A percentile compares a stretch with the other conserved stretches of the same genome.
These are phyloP conservation scores for Nasonovia ribisnigri DNA, from an alignment of 2,888 invertebrate species.

Conservation along the genomic window DNA sequence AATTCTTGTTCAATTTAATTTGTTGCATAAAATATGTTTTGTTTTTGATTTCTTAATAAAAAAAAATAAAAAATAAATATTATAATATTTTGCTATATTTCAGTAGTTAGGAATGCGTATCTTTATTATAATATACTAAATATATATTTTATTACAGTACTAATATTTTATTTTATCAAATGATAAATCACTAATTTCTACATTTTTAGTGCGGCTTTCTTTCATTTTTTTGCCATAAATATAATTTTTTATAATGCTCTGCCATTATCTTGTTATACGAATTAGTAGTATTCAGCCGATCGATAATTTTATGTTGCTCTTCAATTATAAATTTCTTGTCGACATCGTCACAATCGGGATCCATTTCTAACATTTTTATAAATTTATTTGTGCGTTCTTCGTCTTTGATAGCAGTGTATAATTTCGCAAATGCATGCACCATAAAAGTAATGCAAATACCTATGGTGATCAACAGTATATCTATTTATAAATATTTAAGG, in stretches of 20 bases:
- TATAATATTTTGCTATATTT: too few relatives aligned
- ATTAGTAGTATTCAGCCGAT: not conserved
- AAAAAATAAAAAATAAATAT: too few relatives aligned
- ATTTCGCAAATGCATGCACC: not conserved
- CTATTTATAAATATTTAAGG: not conserved
- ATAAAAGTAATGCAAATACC: not conserved
- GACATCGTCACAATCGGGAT: not conserved
- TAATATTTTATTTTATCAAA: not conserved
- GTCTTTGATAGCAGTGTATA: not conserved
- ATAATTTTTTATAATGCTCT: not conserved
- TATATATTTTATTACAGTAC: too few relatives aligned
- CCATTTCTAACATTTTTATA: not conserved
- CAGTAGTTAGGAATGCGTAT: not conserved
- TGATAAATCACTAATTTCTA: not conserved
- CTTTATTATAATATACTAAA: too few relatives aligned
- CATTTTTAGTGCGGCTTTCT: not conserved
- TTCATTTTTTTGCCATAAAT: constrained; percentile 17
- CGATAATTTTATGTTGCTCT: constrained; percentile 11
- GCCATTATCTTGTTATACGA: not conserved
- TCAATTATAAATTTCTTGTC: constrained; percentile 14
- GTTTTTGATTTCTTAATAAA: too few relatives aligned
- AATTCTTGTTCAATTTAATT: too few relatives aligned
- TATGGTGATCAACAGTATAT: not conserved
- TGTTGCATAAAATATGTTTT: too few relatives aligned
- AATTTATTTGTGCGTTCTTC: not conserved